A percentile compares a stretch with the other conserved stretches of the same genome.
Evolutionary conservation across 2,113 vertebrate genomes (phyloP).

Genomic region (Pomatostomus ruficeps): DNA sequence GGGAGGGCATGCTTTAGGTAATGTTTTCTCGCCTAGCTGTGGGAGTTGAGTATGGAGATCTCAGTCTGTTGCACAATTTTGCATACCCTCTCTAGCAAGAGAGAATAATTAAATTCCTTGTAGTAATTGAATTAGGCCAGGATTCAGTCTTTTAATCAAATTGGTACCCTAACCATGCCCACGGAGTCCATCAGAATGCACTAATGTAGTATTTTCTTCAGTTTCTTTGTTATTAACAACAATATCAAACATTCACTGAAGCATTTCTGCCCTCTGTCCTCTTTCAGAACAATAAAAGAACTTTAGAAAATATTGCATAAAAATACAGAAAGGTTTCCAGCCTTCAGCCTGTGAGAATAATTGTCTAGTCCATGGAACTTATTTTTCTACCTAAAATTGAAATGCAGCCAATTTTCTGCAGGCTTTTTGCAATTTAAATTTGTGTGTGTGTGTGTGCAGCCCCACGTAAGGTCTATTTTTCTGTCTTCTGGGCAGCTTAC

Average conservation of each 20-base stretch:
- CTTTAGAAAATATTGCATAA: neutral
- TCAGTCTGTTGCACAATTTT: neutral
- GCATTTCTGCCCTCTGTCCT: neutral
- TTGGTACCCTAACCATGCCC: neutral
- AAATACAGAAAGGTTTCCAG: neutral
- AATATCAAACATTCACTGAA: neutral
- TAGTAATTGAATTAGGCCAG: neutral
- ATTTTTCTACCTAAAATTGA: conserved; percentile 1
- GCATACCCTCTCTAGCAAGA: neutral
- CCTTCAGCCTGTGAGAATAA: neutral
- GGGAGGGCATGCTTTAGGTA: neutral
- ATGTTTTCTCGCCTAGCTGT: neutral
- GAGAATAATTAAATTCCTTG: neutral
- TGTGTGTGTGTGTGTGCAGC: neutral
- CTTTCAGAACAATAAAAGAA: neutral
- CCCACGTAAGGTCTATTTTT: neutral
- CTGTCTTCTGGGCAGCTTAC: neutral
- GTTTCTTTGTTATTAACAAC: neutral
- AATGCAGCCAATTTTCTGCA: neutral
- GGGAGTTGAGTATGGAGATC: neutral
- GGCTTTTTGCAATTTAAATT: neutral
- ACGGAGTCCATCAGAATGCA: neutral
- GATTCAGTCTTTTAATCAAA: neutral
- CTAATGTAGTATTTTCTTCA: neutral
- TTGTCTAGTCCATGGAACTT: neutral